Conservation (phyloP, 1,140 invertebrate genomes). For the Dysdera silvatica region DNA sequence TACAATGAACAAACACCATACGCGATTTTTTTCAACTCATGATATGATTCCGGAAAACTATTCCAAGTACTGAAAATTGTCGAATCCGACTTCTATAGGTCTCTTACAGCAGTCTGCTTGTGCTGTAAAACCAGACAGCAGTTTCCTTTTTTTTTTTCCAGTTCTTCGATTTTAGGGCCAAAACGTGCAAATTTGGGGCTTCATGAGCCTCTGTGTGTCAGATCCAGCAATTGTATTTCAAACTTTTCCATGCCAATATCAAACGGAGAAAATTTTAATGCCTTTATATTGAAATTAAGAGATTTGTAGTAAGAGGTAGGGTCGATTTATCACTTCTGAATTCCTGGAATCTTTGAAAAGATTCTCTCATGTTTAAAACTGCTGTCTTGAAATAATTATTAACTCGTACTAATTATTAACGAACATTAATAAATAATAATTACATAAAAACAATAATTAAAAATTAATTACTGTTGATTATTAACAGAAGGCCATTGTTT, state of each 20-base stretch:
- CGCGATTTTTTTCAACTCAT: neutral
- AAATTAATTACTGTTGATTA: too few relatives aligned
- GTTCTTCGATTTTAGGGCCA: neutral
- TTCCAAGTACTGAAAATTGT: neutral
- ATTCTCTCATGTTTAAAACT: neutral
- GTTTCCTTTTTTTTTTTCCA: constrained; percentile 15
- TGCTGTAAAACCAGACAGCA: constrained; percentile 4
- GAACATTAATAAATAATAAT: too few relatives aligned
- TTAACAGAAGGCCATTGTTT: too few relatives aligned
- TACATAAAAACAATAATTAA: too few relatives aligned
- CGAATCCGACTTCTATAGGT: neutral
- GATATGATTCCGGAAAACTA: neutral
- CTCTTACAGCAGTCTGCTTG: neutral
- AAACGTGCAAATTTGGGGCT: neutral
- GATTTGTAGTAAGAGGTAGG: neutral
- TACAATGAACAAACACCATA: neutral
- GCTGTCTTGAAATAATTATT: constrained; percentile 3
- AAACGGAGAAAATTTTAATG: constrained; percentile 2
- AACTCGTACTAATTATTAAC: neutral
- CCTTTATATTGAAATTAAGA: neutral
- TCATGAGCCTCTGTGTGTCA: neutral
- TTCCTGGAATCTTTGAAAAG: constrained; percentile 1
- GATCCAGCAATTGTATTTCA: constrained; percentile 11
- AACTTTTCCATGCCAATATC: neutral
- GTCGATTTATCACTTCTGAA: neutral